Evolutionary conservation across 1,140 invertebrate species (phyloP), one percentile per base, ranked within the genome.

Genomic region (Drosophila azteca): DNA sequence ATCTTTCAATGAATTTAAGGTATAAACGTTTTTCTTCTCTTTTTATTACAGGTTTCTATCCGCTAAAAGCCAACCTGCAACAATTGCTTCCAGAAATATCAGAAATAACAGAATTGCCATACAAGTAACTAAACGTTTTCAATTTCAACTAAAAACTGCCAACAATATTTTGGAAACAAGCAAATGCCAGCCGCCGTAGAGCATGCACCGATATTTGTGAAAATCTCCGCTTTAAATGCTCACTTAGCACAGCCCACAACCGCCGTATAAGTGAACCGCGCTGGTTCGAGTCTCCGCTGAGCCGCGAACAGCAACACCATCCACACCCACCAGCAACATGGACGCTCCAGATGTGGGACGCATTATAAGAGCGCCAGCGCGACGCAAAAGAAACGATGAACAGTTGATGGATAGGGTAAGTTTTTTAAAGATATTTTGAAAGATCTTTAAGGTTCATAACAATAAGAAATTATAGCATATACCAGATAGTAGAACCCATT

Each of bases 331-430:
- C 35, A 39, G 3, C 48, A 77, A 24, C 29, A 91, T 91, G 90
- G 90, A 91, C 66, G 73, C 73, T 57, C 76, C 73, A 79, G 90
- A 91, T 75, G 75, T 70, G 46, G 75, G 71, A 57, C 84, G 84
- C 24, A 91, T 91, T 79, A 74, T 91, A 67, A 84, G 90, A 53
- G 90, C 90, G 53, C 90, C 90, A 41, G 75, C 71, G 44, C 73
- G 90, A 17, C 90, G 90, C 54, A 90, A 88, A 63, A 85, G 90
- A 2, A 91, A 91, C 49, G 90, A 91, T 67, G 90, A 91, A 22
- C 90, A 91, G 44, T 67, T 91, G 13, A 79, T 78, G 72, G 89
- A 90, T 53, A 82, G 90, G 79, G 90, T 91, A 45, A 90, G 88
- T n/a, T n/a, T n/a, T n/a, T n/a, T n/a, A n/a, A n/a, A n/a, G n/a